Conservation (phyloP, 2,797 vertebrate species). For the Oophaga sylvatica region DNA sequence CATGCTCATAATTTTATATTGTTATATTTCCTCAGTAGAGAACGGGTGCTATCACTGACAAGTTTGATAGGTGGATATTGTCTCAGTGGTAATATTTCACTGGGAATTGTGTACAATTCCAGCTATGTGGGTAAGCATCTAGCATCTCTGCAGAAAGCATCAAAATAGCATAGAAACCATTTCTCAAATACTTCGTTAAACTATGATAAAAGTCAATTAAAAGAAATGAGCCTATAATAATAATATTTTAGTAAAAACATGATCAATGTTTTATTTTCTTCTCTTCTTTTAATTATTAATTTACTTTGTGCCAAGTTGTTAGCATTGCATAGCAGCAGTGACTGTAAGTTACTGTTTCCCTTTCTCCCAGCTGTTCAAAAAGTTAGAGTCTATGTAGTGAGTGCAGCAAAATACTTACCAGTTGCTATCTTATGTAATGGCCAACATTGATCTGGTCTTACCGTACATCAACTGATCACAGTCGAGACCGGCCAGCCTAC, state of each 20-base stretch:
- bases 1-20: not conserved
- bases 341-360: no score
- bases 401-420: no score
- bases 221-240: not conserved
- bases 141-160: not conserved
- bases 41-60: not conserved
- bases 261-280: not conserved
- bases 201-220: not conserved
- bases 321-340: not conserved
- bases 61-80: slow-evolving; percentile 16
- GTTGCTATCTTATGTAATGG: no score
- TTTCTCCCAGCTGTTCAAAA: no score
- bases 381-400: no score
- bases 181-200: not conserved
- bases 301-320: not conserved
- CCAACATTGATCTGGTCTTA: no score
- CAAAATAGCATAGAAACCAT: not conserved
- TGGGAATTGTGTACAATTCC: not conserved
- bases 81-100: not conserved
- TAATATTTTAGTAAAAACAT: not conserved
- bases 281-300: no score
- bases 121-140: not conserved
- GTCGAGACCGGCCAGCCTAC: no score
- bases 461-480: no score
- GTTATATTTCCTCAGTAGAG: not conserved